phyloP scores from a whole-genome alignment of 2,797 vertebrate species.

The Platalea minor region DNA sequence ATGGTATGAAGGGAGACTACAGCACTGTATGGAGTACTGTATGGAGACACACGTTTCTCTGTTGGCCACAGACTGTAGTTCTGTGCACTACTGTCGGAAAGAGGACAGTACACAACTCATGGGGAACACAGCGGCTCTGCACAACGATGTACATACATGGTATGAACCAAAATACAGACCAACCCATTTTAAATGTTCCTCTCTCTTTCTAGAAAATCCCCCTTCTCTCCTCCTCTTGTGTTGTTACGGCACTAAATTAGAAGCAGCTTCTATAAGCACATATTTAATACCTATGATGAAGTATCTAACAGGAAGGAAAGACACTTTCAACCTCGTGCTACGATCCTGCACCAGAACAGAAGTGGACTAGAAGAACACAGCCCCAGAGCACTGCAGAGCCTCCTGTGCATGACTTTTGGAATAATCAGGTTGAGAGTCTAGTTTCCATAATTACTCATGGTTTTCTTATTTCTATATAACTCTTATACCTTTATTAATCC shows the following conservation, averaged over 20 bases:
- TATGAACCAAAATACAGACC: not conserved
- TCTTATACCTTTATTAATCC: slow-evolving; percentile 12
- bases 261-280: not conserved
- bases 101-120: fast-evolving
- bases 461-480: slow-evolving; percentile 17
- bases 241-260: not conserved
- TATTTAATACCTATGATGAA: not conserved
- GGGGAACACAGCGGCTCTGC: not conserved
- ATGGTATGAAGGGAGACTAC: not conserved
- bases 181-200: not conserved
- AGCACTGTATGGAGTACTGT: not conserved
- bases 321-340: not conserved
- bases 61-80: not conserved
- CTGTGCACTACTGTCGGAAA: not conserved
- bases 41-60: not conserved
- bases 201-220: not conserved
- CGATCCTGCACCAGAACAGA: not conserved
- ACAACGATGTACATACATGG: fast-evolving
- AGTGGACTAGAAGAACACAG: not conserved
- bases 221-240: not conserved
- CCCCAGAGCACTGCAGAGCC: not conserved
- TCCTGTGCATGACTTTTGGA: not conserved
- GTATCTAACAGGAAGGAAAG: not conserved
- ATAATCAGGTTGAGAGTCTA: not conserved
- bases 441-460: not conserved